Conservation (phyloP, 2,113 vertebrate genomes). For the Holacanthus passer region DNA sequence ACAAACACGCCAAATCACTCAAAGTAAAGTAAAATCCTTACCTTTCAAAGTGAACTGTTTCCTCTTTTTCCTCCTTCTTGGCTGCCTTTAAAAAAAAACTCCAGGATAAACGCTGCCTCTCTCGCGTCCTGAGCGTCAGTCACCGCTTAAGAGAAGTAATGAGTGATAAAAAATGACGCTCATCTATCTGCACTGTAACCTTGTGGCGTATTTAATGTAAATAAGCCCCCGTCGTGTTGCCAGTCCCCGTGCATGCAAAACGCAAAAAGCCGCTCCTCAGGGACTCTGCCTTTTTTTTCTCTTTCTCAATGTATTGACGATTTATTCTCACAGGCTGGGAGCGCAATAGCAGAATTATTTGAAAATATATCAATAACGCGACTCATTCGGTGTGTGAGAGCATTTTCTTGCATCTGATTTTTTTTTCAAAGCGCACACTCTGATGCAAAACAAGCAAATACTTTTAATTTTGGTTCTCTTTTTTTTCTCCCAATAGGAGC, state of each 20-base stretch:
- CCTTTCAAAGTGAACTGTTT: slow-evolving; percentile 91
- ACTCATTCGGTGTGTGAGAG: slow-evolving; percentile 85
- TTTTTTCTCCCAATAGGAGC: slow-evolving; percentile 77
- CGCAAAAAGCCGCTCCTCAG: slow-evolving; percentile 90
- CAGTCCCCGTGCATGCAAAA: slow-evolving; percentile 92
- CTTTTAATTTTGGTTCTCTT: slow-evolving; percentile 60
- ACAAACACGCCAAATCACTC: slow-evolving; percentile 44
- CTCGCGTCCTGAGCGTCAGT: slow-evolving; percentile 92
- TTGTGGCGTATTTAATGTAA: slow-evolving; percentile 99
- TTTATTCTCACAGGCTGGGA: slow-evolving; percentile 92
- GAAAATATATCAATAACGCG: slow-evolving; percentile 92
- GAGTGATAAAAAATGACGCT: slow-evolving; percentile 98
- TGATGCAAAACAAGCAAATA: slow-evolving; percentile 84
- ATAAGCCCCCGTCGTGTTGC: slow-evolving; percentile 99
- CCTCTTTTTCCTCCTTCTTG: slow-evolving; percentile 83
- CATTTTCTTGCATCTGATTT: slow-evolving; percentile 87
- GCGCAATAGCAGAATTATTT: slow-evolving; percentile 92
- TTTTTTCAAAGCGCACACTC: slow-evolving; percentile 83
- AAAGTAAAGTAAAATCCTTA: slow-evolving; percentile 89
- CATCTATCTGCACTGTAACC: slow-evolving; percentile 99
- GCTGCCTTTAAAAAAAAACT: slow-evolving; percentile 83
- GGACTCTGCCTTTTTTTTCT: slow-evolving; percentile 83
- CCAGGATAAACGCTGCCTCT: slow-evolving; percentile 88
- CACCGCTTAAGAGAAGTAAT: slow-evolving; percentile 98
- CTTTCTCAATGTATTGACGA: slow-evolving; percentile 90